A percentile compares a stretch with the other conserved stretches of the same genome.
Evolutionary conservation across 2,797 vertebrate species (phyloP).

Genomic region (Sylvilagus floridanus): DNA sequence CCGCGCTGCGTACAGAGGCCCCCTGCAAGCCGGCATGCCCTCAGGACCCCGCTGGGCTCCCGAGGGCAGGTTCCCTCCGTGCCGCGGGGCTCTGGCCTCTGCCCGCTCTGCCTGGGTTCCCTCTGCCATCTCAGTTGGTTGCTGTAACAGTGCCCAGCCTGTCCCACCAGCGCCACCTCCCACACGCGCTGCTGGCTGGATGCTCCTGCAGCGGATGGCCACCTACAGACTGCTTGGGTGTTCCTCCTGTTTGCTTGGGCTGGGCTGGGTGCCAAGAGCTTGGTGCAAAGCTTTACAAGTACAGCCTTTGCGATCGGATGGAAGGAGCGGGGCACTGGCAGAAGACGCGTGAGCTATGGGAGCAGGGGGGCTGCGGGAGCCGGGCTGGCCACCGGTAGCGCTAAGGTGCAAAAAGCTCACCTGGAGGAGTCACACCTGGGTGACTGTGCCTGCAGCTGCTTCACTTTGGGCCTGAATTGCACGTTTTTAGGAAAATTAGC

Average conservation of each 20-base stretch:
- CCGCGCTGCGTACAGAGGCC: background rate
- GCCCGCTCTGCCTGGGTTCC: background rate
- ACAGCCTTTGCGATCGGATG: background rate
- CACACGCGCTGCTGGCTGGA: background rate
- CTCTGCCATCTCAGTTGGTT: background rate
- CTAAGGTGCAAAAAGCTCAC: background rate
- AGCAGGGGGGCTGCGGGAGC: background rate
- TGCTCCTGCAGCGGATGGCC: slow-evolving; percentile 9
- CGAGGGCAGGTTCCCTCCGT: background rate
- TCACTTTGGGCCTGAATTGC: background rate
- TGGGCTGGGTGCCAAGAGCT: slow-evolving; percentile 9
- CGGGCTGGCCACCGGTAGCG: background rate
- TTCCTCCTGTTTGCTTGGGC: slow-evolving; percentile 18
- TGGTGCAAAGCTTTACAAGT: background rate
- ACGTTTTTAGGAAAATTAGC: too few relatives aligned
- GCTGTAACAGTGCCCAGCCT: background rate
- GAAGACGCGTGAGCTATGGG: background rate
- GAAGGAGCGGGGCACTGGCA: background rate
- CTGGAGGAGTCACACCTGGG: background rate
- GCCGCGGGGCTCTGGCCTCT: background rate
- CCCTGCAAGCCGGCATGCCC: background rate
- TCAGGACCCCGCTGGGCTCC: background rate
- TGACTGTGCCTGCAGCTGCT: background rate
- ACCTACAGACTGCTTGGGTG: background rate
- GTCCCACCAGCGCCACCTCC: background rate